Evolutionary conservation across 2,888 invertebrate genomes (phyloP).

Genomic region (Hylaea fasciaria): DNA sequence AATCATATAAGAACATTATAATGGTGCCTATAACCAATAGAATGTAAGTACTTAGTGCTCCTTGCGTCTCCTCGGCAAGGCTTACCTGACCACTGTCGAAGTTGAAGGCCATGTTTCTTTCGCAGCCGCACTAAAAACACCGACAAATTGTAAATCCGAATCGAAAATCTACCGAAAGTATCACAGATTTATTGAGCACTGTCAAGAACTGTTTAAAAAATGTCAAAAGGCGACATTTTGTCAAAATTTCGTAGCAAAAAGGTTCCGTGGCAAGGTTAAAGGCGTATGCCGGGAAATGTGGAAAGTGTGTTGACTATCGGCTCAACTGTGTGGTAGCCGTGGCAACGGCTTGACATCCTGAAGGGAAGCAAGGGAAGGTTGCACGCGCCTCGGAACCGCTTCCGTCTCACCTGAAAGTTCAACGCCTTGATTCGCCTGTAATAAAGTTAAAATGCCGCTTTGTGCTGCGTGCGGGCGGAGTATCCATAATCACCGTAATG

Average conservation of each 20-base stretch:
- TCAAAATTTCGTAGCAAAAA: slow-evolving; percentile 39
- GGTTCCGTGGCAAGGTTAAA: slow-evolving; percentile 45
- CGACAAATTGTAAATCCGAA: slow-evolving; percentile 47
- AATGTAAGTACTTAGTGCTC: neutral
- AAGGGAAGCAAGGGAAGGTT: slow-evolving; percentile 31
- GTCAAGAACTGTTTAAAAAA: slow-evolving; percentile 52
- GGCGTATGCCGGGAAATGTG: slow-evolving; percentile 57
- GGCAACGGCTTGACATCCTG: slow-evolving; percentile 50
- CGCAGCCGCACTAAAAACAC: slow-evolving; percentile 39
- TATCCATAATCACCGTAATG: slow-evolving; percentile 11
- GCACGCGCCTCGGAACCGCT: slow-evolving; percentile 13
- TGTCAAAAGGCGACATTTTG: slow-evolving; percentile 38
- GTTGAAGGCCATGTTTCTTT: slow-evolving; percentile 68
- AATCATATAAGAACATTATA: no score
- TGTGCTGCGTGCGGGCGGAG: slow-evolving; percentile 25
- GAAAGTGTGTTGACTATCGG: slow-evolving; percentile 60
- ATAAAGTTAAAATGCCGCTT: slow-evolving; percentile 35
- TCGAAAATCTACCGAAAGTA: slow-evolving; percentile 44
- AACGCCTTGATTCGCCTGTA: slow-evolving; percentile 22
- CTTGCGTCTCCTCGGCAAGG: slow-evolving; percentile 23
- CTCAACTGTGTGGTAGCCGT: slow-evolving; percentile 71
- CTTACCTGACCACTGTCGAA: slow-evolving; percentile 80
- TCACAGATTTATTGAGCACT: slow-evolving; percentile 55
- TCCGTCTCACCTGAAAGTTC: slow-evolving; percentile 38
- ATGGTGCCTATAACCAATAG: no score